These are phyloP conservation scores for Lophura nycthemera DNA, from an alignment of 2,113 vertebrate species.

Conservation along the genomic window DNA sequence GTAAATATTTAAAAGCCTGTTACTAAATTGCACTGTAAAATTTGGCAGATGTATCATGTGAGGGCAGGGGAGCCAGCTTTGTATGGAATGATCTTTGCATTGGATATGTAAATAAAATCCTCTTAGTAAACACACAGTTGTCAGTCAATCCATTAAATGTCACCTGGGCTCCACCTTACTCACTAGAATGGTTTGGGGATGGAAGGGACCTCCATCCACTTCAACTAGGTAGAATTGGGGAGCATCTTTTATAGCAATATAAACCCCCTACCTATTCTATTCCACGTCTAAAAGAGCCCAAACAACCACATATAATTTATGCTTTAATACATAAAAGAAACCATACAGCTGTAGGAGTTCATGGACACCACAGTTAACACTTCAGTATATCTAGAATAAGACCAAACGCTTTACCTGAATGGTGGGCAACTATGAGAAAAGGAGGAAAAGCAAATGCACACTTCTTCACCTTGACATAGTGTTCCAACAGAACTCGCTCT, in stretches of 20 bases:
- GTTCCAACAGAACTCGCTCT: not conserved
- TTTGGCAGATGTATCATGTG: not conserved
- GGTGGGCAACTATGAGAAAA: not conserved
- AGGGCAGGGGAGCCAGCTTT: constrained; percentile 10
- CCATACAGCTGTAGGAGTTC: constrained; percentile 41
- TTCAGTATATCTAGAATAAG: constrained; percentile 16
- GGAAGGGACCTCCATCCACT: not conserved
- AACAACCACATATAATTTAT: constrained; percentile 17
- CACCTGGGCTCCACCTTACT: not conserved
- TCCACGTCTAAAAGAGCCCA: not conserved
- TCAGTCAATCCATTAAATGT: not conserved
- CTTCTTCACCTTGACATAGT: not conserved
- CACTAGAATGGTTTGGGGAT: not conserved
- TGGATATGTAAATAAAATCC: constrained; percentile 63
- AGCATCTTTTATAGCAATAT: not conserved
- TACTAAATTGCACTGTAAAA: constrained; percentile 50
- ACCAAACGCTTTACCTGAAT: constrained; percentile 35
- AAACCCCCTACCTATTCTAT: not conserved
- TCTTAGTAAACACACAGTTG: not conserved
- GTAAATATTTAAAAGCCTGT: constrained; percentile 53
- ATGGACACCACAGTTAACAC: constrained; percentile 68
- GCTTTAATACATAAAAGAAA: constrained; percentile 76
- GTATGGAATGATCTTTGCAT: not conserved
- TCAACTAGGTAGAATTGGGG: not conserved
- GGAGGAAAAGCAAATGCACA: not conserved